Conservation (phyloP, 1,140 invertebrate genomes). For the Heliconius nattereri region DNA sequence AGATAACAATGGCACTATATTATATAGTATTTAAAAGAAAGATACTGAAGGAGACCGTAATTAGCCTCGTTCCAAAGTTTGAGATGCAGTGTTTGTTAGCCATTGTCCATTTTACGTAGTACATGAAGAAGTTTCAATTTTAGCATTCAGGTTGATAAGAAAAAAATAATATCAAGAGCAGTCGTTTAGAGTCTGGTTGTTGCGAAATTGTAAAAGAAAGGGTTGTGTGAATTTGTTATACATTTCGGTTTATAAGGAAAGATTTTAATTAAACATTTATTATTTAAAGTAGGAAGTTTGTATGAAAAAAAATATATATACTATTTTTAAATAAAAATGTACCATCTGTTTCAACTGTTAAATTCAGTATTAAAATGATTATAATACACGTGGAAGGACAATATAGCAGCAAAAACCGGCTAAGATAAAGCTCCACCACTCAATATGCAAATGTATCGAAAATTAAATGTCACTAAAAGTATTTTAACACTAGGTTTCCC, state of each 20-base stretch:
- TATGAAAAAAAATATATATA: too few species aligned
- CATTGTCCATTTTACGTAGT: slow-evolving; percentile 11
- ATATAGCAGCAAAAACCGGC: too few species aligned
- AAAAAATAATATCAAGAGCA: not conserved
- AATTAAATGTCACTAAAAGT: too few species aligned
- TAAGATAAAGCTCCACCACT: too few species aligned
- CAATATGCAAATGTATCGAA: too few species aligned
- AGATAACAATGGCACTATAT: slow-evolving; percentile 42
- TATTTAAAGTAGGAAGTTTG: too few species aligned
- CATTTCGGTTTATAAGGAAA: not conserved
- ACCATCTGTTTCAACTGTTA: too few species aligned
- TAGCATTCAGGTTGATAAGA: not conserved
- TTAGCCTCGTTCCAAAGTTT: slow-evolving; percentile 43
- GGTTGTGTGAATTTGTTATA: not conserved
- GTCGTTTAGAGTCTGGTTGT: not conserved
- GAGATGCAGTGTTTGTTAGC: slow-evolving; percentile 30
- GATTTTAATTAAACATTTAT: not conserved
- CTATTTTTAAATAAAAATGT: too few species aligned
- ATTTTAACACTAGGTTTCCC: too few species aligned
- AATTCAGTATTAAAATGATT: too few species aligned
- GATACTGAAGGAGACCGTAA: slow-evolving; percentile 40
- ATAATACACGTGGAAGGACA: too few species aligned
- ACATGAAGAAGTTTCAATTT: slow-evolving; percentile 6
- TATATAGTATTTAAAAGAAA: slow-evolving; percentile 41
- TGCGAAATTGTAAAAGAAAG: not conserved